phyloP scores from a whole-genome alignment of 2,888 invertebrate genomes.

The Acanthococcus lagerstroemiae region DNA sequence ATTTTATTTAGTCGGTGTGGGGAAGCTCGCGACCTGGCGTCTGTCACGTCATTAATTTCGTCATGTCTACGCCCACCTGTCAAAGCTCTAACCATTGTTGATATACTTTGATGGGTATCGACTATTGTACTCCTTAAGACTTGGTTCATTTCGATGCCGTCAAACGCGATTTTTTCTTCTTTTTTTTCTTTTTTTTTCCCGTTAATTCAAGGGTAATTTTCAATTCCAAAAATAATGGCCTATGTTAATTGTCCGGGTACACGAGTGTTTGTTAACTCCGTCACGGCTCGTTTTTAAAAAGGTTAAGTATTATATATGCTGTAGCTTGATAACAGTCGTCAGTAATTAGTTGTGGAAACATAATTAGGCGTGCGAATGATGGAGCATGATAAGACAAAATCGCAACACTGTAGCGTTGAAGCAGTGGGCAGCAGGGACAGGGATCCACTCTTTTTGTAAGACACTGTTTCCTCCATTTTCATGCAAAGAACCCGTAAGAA shows the following conservation, averaged over 20 bases:
- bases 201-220: not conserved
- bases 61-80: slow-evolving; percentile 3
- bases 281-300: too few relatives aligned
- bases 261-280: not conserved
- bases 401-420: too few relatives aligned
- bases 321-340: too few relatives aligned
- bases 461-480: too few relatives aligned
- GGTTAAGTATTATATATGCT: too few relatives aligned
- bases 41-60: slow-evolving; percentile 9
- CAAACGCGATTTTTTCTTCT: not conserved
- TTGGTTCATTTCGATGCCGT: not conserved
- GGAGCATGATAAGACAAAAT: too few relatives aligned
- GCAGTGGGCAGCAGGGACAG: too few relatives aligned
- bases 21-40: not conserved
- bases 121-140: not conserved
- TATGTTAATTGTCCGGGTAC: not conserved
- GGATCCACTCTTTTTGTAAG: too few relatives aligned
- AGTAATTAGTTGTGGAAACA: too few relatives aligned
- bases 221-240: not conserved
- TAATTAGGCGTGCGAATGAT: too few relatives aligned
- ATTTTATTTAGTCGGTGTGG: not conserved
- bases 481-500: too few relatives aligned
- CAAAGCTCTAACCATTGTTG: not conserved
- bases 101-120: not conserved
- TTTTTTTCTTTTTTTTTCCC: not conserved